Conservation (phyloP, 2,888 invertebrate species). For the Actias luna region DNA sequence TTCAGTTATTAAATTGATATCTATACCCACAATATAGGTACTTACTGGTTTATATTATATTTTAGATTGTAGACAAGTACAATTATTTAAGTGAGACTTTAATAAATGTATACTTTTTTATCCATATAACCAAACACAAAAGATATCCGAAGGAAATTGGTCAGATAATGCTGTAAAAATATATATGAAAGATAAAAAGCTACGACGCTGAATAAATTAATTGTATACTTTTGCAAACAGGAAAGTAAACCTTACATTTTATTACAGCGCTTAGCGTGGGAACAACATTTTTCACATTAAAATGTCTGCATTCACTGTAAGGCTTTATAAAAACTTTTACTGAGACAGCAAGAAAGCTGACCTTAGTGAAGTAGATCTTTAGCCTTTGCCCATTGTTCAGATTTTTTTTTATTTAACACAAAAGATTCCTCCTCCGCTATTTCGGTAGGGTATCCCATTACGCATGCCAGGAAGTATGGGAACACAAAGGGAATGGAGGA, state of each 20-base stretch:
- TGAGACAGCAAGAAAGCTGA: slow-evolving; percentile 30
- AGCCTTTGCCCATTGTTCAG: slow-evolving; percentile 49
- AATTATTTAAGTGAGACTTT: not conserved
- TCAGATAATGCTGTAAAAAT: not conserved
- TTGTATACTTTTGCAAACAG: slow-evolving; percentile 6
- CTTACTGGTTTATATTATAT: too few species aligned
- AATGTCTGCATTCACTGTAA: slow-evolving; percentile 24
- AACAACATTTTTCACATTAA: slow-evolving; percentile 27
- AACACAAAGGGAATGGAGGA: slow-evolving; percentile 67
- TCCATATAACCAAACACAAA: not conserved
- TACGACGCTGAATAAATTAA: slow-evolving; percentile 6
- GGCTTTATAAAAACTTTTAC: slow-evolving; percentile 33
- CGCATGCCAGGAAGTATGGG: slow-evolving; percentile 67
- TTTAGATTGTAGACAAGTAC: not conserved
- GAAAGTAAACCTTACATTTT: slow-evolving; percentile 13
- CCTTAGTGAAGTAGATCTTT: slow-evolving; percentile 41
- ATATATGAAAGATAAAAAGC: not conserved
- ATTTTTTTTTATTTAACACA: slow-evolving; percentile 65
- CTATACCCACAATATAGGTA: not conserved
- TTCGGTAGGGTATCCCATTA: slow-evolving; percentile 71
- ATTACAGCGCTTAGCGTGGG: slow-evolving; percentile 29
- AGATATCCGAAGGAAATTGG: not conserved
- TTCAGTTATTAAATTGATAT: not conserved
- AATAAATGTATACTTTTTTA: not conserved
- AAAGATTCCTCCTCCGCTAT: slow-evolving; percentile 58